Base-by-base conservation (phyloP, 2,113 vertebrate genomes). In the Scophthalmus maximus region DNA sequence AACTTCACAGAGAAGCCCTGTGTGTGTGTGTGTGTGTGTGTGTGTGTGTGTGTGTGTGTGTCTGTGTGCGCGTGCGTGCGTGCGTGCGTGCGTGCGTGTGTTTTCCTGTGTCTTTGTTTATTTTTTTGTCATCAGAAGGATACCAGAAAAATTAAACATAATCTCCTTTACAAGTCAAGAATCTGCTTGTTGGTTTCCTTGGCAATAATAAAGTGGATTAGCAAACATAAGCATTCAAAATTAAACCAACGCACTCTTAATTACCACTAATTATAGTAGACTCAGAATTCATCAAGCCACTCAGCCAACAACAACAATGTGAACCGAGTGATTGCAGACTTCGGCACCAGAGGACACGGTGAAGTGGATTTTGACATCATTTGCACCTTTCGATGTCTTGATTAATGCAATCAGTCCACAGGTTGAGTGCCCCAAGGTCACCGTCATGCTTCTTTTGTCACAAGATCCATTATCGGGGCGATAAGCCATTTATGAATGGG, bases 231-330 rank as follows among this genome's bases (percentile, higher is more conserved):
- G 62, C 58, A 22, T 11, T 79, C 29, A 62, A 49, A 81, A 68
- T 76, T 74, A 79, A 38, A 49, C 42, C 49, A 76, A 74, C 47
- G 55, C 1, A 8, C 53, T 40, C 26, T 38, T 44, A 68, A 79
- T 81, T 8, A 81, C 64, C 22, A 32, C 50, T 87, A 82, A 88
- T 85, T 76, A 73, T 6, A 69, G 27, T 8, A 61, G 62, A 71
- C 47, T 74, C 60, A 64, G 68, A 77, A 81, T 81, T 60, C 50
- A 73, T 82, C 44, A 64, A 62, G 64, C 64, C 52, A 64, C 53
- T 81, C 66, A 74, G 49, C 58, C 68, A 36, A 36, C 71, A 72
- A 30, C 68, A 64, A 71, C 27, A 63, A 60, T 61, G 68, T 47
- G 73, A 81, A 79, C 77, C 76, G 55, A 80, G 38, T 70, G 61